A percentile compares a stretch with the other conserved stretches of the same genome.
Conservation (phyloP, 1,140 invertebrate species). For the Camponotus vicinus region DNA sequence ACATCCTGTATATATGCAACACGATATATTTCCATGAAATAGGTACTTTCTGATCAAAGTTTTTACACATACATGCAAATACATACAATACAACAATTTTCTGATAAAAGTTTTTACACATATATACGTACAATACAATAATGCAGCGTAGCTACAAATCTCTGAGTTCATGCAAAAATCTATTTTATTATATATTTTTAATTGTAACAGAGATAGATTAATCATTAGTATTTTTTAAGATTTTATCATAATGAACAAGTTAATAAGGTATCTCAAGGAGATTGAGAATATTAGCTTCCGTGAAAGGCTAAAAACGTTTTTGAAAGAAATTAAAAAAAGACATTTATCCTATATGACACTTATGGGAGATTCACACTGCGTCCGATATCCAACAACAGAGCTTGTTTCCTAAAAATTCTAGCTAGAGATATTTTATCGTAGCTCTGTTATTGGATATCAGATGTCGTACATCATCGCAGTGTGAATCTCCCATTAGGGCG, state of each 20-base stretch:
- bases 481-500: no score
- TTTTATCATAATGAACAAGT: constrained; percentile 75
- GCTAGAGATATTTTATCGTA: no score
- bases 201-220: neutral
- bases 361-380: no score
- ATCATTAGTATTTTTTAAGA: constrained; percentile 10
- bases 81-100: neutral
- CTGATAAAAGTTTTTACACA: constrained; percentile 2
- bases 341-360: no score
- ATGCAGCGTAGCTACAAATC: neutral
- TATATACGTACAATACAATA: neutral
- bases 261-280: constrained; percentile 89
- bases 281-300: constrained; percentile 89
- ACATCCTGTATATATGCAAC: neutral
- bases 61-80: neutral
- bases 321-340: constrained; percentile 86
- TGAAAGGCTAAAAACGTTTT: constrained; percentile 85
- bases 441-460: no score
- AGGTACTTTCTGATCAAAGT: constrained; percentile 14
- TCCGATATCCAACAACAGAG: no score
- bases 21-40: constrained; percentile 28
- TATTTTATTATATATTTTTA: neutral
- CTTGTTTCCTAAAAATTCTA: no score
- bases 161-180: neutral
- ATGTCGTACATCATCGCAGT: no score